Base-by-base conservation (phyloP, 2,113 vertebrate genomes). In the Podarcis raffonei region DNA sequence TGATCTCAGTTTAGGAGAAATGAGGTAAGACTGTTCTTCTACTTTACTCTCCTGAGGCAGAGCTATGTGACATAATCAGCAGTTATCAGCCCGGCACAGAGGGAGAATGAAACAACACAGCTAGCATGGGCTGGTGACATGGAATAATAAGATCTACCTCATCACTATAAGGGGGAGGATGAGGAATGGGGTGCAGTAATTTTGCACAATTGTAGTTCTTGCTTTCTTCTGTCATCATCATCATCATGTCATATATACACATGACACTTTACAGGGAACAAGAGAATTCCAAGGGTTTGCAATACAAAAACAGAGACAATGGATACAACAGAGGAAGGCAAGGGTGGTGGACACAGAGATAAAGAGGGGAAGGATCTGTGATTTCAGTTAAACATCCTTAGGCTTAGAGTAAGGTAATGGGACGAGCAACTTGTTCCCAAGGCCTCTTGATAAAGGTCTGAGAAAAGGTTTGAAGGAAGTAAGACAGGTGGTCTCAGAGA, bases 1-100 rank as follows among this genome's bases (percentile, higher is more conserved):
- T 69, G 68, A 68, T 87, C 42, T 90, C 83, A 93, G 81, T 30
- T 77, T 8, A 37, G 83, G 13, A 90, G 15, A 92, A 92, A 94
- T 80, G 62, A 92, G 57, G n/a, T 86, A 39, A 93, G 35, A 88
- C 23, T 53, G 87, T 90, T 89, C 90, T 74, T 57, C 25, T 68
- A 86, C 1, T 90, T 94, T 91, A 80, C 87, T 87, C 25, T 30
- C 18, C 65, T 27, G 1, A 90, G 78, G 87, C 59, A 93, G 75
- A 94, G 81, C 91, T 94, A 84, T 89, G 65, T 32, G 30, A 59
- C 3, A 6, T 89, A 84, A 74, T 72, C 35, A 81, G 57, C 13
- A 57, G 80, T 59, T 32, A 16, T 93, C 57, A 91, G n/a, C 48
- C 22, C 25, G 53, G 27, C 23, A 1, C 53, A 72, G 0, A 72